Evolutionary conservation across 2,888 invertebrate species (phyloP), one percentile per base, ranked within the genome.

Genomic region (Baronia brevicornis): DNA sequence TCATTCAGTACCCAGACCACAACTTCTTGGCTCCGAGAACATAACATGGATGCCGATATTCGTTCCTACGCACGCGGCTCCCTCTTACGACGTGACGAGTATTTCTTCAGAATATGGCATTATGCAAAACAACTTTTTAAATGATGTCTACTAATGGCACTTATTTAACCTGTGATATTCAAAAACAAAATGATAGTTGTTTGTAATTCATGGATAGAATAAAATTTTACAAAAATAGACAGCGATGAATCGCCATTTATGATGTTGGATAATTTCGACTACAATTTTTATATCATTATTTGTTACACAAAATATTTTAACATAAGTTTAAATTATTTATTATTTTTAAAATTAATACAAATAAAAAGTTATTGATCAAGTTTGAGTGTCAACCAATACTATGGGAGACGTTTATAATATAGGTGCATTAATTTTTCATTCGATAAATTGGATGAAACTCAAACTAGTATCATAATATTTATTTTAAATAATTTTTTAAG

Each of bases 51-150:
- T 70, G 95, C 96, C 2, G 95, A 96, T 63, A 95, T 96, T 50
- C 89, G 91, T 50, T 92, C 94, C 22, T 96, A 96, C 74, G 93
- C 95, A n/a, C 89, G 93, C 49, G 92, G 93, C 43, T 91, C 92
- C 37, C 86, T 96, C 30, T 85, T 95, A 29, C 88, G 93, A 47
- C 90, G 92, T 56, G 95, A 96, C 69, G 96, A 97, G 80, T 97
- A 97, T 85, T 97, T 96, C 91, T 97, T 97, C 91, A 89, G 94
- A 51, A 92, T 96, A 78, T 96, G 94, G 93, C 91, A 91, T 72
- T 91, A 94, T 60, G 93, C 94, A 50, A 91, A 91, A 56, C 91
- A 93, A 69, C 86, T 93, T 40, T 93, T 93, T 77, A 91, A 94
- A 79, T 93, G 88, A 87, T 54, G 29, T n/a, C 31, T 14, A 29